Conservation (phyloP, 2,113 vertebrate species). For the Athene noctua region DNA sequence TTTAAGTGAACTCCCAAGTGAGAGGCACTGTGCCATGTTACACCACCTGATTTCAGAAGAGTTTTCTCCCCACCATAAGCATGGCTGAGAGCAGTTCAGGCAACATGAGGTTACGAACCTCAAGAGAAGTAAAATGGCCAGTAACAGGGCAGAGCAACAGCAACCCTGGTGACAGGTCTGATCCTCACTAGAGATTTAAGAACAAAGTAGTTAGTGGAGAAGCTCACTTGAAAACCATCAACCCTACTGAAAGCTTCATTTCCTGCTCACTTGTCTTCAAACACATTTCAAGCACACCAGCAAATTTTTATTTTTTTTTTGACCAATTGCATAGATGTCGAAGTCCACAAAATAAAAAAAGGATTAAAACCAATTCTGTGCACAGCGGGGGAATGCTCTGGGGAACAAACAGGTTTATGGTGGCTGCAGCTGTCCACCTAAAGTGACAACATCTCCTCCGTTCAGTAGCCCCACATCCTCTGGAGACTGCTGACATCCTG, state of each 20-base stretch:
- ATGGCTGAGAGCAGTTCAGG: background rate
- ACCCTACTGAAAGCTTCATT: background rate
- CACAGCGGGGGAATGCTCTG: background rate
- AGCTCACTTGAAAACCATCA: background rate
- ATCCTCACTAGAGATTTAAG: background rate
- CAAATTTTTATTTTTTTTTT: background rate
- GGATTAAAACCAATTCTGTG: background rate
- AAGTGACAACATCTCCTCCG: accelerated
- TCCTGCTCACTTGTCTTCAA: background rate
- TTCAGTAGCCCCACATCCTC: background rate
- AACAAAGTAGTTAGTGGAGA: background rate
- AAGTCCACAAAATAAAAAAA: background rate
- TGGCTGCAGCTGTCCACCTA: background rate
- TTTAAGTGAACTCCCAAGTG: background rate
- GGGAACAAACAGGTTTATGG: background rate
- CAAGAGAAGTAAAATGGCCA: accelerated
- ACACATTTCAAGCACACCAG: background rate
- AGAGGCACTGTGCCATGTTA: background rate
- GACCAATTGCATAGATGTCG: background rate
- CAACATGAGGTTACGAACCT: background rate
- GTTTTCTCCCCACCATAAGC: background rate
- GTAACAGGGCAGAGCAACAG: background rate
- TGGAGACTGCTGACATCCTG: background rate
- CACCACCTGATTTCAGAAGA: background rate
- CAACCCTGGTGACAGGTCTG: background rate